Conservation (phyloP, 2,797 vertebrate genomes). For the Allenopithecus nigroviridis region DNA sequence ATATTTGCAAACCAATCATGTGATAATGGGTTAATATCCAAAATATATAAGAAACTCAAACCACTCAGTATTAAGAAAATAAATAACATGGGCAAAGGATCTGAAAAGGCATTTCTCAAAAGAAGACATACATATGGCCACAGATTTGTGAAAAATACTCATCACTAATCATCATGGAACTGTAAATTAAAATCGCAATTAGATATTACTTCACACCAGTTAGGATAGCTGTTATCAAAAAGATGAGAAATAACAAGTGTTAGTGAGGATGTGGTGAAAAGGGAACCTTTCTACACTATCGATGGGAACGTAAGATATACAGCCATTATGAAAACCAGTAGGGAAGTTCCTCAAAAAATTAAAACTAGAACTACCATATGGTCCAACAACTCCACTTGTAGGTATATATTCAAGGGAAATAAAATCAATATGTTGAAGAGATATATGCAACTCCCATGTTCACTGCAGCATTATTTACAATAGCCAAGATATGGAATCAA, state of each 20-base stretch:
- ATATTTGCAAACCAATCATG: background rate
- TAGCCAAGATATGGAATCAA: background rate
- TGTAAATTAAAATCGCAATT: background rate
- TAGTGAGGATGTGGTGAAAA: background rate
- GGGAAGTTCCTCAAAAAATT: background rate
- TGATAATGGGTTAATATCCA: background rate
- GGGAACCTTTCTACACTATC: background rate
- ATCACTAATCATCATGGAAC: background rate
- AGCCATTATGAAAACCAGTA: background rate
- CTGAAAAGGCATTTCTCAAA: background rate
- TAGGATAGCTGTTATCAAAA: background rate
- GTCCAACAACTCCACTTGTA: background rate
- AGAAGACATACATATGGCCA: background rate
- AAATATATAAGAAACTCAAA: background rate
- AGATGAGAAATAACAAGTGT: background rate
- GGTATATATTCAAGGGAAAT: background rate
- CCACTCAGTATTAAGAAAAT: background rate
- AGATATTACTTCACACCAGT: background rate
- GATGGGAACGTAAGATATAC: background rate
- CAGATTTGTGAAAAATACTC: background rate
- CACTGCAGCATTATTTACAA: background rate
- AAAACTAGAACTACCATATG: background rate
- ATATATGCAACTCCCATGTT: background rate
- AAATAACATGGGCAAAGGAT: background rate
- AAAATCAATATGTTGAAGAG: background rate